Conservation (phyloP, 2,113 vertebrate genomes). For the Pholis gunnellus region DNA sequence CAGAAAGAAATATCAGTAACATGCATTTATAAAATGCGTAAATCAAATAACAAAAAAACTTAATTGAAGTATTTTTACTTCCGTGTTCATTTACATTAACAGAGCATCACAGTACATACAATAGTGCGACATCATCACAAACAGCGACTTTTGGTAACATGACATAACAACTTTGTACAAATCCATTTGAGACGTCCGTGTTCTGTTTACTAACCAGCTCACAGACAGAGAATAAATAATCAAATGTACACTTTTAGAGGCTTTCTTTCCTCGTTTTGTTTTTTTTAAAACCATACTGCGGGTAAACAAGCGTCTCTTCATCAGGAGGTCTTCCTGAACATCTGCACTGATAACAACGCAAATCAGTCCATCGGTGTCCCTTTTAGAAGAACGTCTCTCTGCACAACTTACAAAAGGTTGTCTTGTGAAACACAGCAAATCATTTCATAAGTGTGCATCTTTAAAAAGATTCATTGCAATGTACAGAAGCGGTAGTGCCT, state of each 20-base stretch:
- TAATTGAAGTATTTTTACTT: neutral
- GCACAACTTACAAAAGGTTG: neutral
- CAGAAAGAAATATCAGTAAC: neutral
- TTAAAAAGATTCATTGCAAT: neutral
- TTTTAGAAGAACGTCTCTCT: constrained; percentile 31
- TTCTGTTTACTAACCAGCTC: constrained; percentile 7
- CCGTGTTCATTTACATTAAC: neutral
- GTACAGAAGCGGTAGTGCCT: neutral
- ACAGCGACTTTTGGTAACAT: neutral
- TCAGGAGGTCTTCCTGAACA: constrained; percentile 27
- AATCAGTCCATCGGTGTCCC: constrained; percentile 37
- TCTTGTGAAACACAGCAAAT: constrained; percentile 12
- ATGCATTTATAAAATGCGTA: neutral
- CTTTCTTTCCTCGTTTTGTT: constrained; percentile 17
- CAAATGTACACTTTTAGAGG: constrained; percentile 35
- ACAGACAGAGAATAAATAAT: constrained; percentile 66
- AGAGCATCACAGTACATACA: constrained; percentile 32
- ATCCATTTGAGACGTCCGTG: constrained; percentile 1
- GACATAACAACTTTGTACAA: neutral
- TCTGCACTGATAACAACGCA: constrained; percentile 18
- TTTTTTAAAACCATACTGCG: neutral
- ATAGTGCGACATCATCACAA: constrained; percentile 30
- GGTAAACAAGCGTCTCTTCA: constrained; percentile 16
- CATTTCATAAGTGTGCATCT: neutral
- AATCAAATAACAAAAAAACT: neutral